phyloP scores from a whole-genome alignment of 2,113 vertebrate species.

The Hyperopisus bebe region DNA sequence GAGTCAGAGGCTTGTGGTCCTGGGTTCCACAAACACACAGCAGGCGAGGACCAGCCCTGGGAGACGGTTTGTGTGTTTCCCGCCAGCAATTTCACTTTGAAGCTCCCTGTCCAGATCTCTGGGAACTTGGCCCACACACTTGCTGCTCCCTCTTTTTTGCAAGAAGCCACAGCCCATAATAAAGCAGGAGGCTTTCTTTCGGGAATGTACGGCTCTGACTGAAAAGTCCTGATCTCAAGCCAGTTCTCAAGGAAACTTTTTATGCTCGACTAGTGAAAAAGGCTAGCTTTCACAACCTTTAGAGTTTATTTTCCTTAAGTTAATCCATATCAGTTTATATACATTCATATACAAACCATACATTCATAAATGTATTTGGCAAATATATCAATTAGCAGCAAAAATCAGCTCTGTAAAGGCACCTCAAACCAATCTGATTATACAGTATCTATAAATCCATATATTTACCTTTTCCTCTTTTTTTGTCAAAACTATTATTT shows the following conservation, averaged over 20 bases:
- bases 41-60: background rate
- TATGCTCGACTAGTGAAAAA: background rate
- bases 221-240: background rate
- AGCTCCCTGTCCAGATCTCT: constrained; percentile 10
- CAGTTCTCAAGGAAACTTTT: constrained; percentile 6
- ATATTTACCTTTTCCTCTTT: background rate
- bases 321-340: background rate
- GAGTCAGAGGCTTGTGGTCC: background rate
- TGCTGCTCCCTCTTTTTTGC: constrained; percentile 11
- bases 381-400: background rate
- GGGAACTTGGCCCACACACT: constrained; percentile 12
- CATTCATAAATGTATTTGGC: background rate
- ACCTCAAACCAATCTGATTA: background rate
- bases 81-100: background rate
- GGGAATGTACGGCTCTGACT: background rate
- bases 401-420: background rate
- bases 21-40: background rate
- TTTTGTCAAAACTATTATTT: background rate
- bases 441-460: background rate
- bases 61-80: background rate
- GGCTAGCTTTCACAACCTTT: background rate
- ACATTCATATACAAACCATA: background rate
- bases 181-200: background rate
- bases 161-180: constrained; percentile 11
- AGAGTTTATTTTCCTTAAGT: background rate